A percentile compares a stretch with the other conserved stretches of the same genome.
These are phyloP conservation scores for Falco novaeseelandiae DNA, from an alignment of 2,797 vertebrate species.

Conservation along the genomic window DNA sequence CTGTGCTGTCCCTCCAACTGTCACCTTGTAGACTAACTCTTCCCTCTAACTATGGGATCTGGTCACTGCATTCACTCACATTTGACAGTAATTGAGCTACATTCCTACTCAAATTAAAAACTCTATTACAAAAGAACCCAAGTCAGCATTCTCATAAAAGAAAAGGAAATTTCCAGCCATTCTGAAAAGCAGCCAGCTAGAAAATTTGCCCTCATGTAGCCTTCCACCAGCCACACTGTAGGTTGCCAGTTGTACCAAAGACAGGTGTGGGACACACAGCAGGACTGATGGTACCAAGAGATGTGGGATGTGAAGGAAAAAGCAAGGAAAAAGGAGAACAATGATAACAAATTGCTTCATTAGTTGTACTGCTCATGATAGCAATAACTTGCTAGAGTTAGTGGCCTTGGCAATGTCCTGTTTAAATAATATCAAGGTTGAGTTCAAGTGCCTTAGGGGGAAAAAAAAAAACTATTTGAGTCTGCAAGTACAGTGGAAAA, in stretches of 20 bases:
- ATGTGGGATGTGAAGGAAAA: not conserved
- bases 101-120: not conserved
- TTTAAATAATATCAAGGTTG: slow-evolving; percentile 51
- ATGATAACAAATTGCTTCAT: slow-evolving; percentile 2
- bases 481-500: slow-evolving; percentile 51
- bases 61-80: not conserved
- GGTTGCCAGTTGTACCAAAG: not conserved
- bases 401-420: slow-evolving; percentile 34
- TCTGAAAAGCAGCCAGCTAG: not conserved
- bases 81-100: not conserved
- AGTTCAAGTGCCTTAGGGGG: slow-evolving; percentile 5
- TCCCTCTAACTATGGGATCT: not conserved
- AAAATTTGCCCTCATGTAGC: not conserved
- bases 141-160: not conserved
- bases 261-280: fast-evolving
- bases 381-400: not conserved
- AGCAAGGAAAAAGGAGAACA: not conserved
- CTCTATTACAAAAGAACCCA: not conserved
- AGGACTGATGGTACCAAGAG: not conserved
- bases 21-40: not conserved
- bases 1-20: not conserved
- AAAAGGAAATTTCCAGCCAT: not conserved
- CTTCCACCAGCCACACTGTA: not conserved
- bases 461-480: slow-evolving; percentile 44
- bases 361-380: not conserved